Evolutionary conservation across 2,113 vertebrate genomes (phyloP), one percentile per base, ranked within the genome.

Genomic region (Cheilinus undulatus): DNA sequence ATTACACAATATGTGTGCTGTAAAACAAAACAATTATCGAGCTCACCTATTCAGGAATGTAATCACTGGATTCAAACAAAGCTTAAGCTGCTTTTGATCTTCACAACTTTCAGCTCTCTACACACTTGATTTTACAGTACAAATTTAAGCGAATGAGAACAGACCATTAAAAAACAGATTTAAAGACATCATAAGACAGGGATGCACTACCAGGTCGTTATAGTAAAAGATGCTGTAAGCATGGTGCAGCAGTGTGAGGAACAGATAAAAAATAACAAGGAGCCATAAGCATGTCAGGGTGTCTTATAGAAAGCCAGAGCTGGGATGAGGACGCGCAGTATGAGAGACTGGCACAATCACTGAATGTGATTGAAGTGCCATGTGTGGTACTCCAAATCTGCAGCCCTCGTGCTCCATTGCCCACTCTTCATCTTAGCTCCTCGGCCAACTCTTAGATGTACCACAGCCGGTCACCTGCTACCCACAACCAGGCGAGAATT

Each of bases 291-390:
- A 51, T 61, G 74, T 61, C 68, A 69, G 76, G 46, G 46, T 17
- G 43, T 58, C 49, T 68, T 71, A 76, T 23, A 73, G 57, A 80
- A 63, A 49, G 38, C 70, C 50, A 63, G 79, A 56, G 76, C 73
- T 53, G 64, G 61, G 61, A 82, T 77, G 76, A 82, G 72, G 76
- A 80, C 19, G 83, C 84, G 65, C 86, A 83, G 82, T 84, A 10
- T 69, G 84, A 82, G 52, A 62, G 69, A 76, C 54, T n/a, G 51
- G 79, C 49, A 79, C 80, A 83, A 87, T 91, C 86, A 87, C 80
- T 60, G 73, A 30, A 60, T 54, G 71, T 89, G 87, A 91, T 88
- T 87, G 84, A 86, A 88, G 84, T 86, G 71, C 62, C 84, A 42
- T 53, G 76, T 80, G 76, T 79, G 82, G 57, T 46, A 56, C 81